Evolutionary conservation across 2,113 vertebrate species (phyloP), one percentile per base, ranked within the genome.

Genomic region (Caracal caracal): DNA sequence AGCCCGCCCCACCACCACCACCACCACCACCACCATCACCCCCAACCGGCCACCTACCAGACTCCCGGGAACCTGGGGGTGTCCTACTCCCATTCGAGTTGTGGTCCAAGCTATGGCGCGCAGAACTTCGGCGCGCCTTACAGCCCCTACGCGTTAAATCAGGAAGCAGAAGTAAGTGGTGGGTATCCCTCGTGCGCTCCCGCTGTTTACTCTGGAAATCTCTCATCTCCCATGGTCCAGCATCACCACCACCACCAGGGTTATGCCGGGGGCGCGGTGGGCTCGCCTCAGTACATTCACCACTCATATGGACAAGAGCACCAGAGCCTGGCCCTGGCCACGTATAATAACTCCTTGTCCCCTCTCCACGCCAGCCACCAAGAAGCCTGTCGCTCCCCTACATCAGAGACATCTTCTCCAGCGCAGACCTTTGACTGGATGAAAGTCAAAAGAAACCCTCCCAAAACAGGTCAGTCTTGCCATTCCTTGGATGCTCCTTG

Each of bases 401-500:
- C 99, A 76, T 98, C 99, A 17, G 99, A 99, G 88, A 98, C 99
- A 13, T 99, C 99, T 28, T 98, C 99, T 79, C 98, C 99, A 76
- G 99, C 99, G 12, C 99, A 99, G 97, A 99, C 99, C 76, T 99
- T 99, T 98, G 99, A 99, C 98, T 99, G 99, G 99, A 99, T 99
- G 99, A 99, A 99, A 99, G 99, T 99, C 53, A 99, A 99, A 98
- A 99, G 99, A 98, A 99, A 99, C 71, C 99, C 99, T 88, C 99
- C 99, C 68, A 99, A 99, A 98, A 99, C 99, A 99, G 99, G 99
- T 99, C 97, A 99, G 99, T 99, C 95, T 93, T 89, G 70, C 59
- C 10, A 33, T 65, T 35, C 47, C 11, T 17, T 37, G 59, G 78
- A 47, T 16, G 70, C n/a, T 65, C 35, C 70, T 40, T 37, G 59